Conservation (phyloP, 2,113 vertebrate species). For the Tragulus kanchil region DNA sequence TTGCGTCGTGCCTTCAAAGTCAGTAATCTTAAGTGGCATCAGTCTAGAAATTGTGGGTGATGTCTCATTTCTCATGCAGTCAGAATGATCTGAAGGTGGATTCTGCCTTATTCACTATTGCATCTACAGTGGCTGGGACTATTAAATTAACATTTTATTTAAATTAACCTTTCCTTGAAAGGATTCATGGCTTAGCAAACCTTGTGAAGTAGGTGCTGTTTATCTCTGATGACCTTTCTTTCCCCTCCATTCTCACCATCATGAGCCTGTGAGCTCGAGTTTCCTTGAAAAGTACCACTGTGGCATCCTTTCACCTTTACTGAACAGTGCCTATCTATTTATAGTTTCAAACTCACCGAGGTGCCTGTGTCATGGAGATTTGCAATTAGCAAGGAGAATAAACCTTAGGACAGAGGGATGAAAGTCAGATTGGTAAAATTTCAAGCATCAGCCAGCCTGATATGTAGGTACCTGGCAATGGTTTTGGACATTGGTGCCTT, state of each 20-base stretch:
- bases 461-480: not conserved
- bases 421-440: not conserved
- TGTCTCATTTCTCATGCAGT: not conserved
- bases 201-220: not conserved
- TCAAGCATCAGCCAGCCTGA: not conserved
- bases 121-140: not conserved
- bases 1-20: not conserved
- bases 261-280: not conserved
- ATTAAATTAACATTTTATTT: too few relatives aligned
- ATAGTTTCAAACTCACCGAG: not conserved
- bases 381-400: not conserved
- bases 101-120: not conserved
- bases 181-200: not conserved
- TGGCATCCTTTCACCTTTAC: rapidly evolving
- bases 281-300: not conserved
- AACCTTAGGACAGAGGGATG: not conserved
- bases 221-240: not conserved
- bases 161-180: not conserved
- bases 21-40: not conserved
- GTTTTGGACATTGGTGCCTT: not conserved
- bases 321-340: too few relatives aligned
- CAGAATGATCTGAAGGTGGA: not conserved
- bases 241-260: not conserved
- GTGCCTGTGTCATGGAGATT: rapidly evolving
- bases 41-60: not conserved